Base-by-base conservation (phyloP, 2,797 vertebrate genomes). In the Peromyscus melanophrys region DNA sequence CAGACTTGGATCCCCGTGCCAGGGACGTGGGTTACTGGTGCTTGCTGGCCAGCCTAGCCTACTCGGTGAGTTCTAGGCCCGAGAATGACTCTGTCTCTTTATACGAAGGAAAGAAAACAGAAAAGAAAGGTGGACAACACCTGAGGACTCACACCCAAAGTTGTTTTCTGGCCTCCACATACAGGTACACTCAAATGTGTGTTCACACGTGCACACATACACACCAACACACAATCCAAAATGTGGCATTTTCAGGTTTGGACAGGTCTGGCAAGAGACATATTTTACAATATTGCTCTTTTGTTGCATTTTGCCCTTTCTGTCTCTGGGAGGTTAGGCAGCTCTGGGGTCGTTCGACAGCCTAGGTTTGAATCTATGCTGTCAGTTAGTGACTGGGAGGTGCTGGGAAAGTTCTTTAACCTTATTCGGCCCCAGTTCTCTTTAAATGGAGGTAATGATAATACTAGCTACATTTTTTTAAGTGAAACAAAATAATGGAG, bases 391-490 rank as follows among this genome's bases (percentile, higher is more conserved):
- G 57, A 19, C 83, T 83, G 17, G 59, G 8, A 7, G 23, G 34
- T 84, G 40, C 90, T 83, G 67, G 16, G 82, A 59, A 88, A 92
- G 37, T 92, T 92, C 90, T 11, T 92, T 89, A 94, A 80, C 65
- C 43, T 81, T 46, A 81, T 57, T 84, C 67, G 83, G 10, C 65
- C 43, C 52, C 21, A 31, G n/a, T 90, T 88, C 29, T 84, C 59
- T 69, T 93, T 77, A 90, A 94, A 85, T 17, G 84, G 78, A 31
- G 19, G 84, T 92, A 57, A 85, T 69, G 86, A 84, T 46, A 82
- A 69, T 89, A 69, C 40, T 27, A 89, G n/a, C n/a, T 73, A 40
- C 52, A 65, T 49, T 49, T 37, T 40, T 29, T 59, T 29, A 61
- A 84, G 27, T 23, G 43, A 63, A 31, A 19, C 27, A 67, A 83